Evolutionary conservation across 2,888 invertebrate species (phyloP), one percentile per base, ranked within the genome.

Genomic region (Spialia ferax): DNA sequence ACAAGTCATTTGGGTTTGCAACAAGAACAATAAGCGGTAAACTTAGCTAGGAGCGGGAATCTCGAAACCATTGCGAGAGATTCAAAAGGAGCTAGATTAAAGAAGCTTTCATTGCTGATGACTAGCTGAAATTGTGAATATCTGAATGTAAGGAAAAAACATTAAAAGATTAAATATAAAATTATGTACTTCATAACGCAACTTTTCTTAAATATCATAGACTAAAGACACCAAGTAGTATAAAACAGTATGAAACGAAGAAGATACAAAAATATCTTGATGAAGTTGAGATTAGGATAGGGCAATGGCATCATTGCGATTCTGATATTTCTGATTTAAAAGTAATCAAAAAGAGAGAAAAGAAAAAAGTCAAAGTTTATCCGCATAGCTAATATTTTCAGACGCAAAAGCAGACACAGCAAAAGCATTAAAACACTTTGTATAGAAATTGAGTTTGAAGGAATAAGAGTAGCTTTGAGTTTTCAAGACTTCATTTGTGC

Each of bases 21-120:
- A 71, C 71, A 69, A 71, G 70, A 73, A 71, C 73, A 71, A 71
- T 72, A 69, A 70, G 70, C 65, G 26, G 50, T 59, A 64, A 70
- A 73, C 69, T 73, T 63, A 54, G 67, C 56, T 45, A 22, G 50
- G 60, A 68, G 63, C 70, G 63, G 65, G 62, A 67, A 65, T 67
- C 57, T 60, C 60, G 63, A 65, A 59, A 38, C 35, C 45, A 45
- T 62, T 45, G 57, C 22, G 38, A 65, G 26, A 59, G 52, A 52
- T 59, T 59, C 48, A 35, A 57, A 65, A 20, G 35, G 42, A 7
- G 56, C 26, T 32, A 26, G 48, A 32, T 48, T 56, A 48, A 65
- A 45, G 48, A 11, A 11, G 10, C 42, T 48, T 26, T 18, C 13
- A 45, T 10, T 13, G 15, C 45, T 11, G 35, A 7, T 23, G 8